These are phyloP conservation scores for Morus bassanus DNA, from an alignment of 2,797 vertebrate genomes.

Conservation along the genomic window DNA sequence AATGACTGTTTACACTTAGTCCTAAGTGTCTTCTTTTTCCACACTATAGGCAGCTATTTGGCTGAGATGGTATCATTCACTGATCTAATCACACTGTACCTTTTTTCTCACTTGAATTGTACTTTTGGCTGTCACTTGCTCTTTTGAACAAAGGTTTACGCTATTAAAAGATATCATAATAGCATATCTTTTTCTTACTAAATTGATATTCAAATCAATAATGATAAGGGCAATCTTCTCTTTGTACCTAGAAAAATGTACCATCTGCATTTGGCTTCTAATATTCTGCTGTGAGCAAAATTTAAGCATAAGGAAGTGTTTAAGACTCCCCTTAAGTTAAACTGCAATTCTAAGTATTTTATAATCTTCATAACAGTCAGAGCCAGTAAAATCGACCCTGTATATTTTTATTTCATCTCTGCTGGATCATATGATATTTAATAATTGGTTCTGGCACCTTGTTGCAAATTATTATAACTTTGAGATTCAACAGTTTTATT, in stretches of 20 bases:
- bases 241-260: slow-evolving; percentile 72
- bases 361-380: slow-evolving; percentile 72
- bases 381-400: slow-evolving; percentile 82
- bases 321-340: slow-evolving; percentile 75
- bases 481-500: slow-evolving; percentile 82
- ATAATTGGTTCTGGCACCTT: slow-evolving; percentile 85
- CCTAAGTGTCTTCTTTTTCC: slow-evolving; percentile 77
- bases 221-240: slow-evolving; percentile 66
- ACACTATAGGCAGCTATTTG: slow-evolving; percentile 75
- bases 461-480: slow-evolving; percentile 83
- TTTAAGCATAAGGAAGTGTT: slow-evolving; percentile 78
- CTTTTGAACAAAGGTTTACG: slow-evolving; percentile 75
- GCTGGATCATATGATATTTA: slow-evolving; percentile 84
- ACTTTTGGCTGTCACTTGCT: slow-evolving; percentile 76
- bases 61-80: slow-evolving; percentile 72
- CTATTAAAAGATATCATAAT: slow-evolving; percentile 68
- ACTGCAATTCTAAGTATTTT: slow-evolving; percentile 75
- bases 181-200: slow-evolving; percentile 50
- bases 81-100: slow-evolving; percentile 73
- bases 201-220: slow-evolving; percentile 70
- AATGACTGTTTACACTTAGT: slow-evolving; percentile 80
- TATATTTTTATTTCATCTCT: slow-evolving; percentile 85
- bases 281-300: slow-evolving; percentile 71
- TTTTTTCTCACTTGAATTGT: slow-evolving; percentile 77
- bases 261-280: slow-evolving; percentile 76